phyloP scores from a whole-genome alignment of 2,888 invertebrate genomes.

The Arctia plantaginis region DNA sequence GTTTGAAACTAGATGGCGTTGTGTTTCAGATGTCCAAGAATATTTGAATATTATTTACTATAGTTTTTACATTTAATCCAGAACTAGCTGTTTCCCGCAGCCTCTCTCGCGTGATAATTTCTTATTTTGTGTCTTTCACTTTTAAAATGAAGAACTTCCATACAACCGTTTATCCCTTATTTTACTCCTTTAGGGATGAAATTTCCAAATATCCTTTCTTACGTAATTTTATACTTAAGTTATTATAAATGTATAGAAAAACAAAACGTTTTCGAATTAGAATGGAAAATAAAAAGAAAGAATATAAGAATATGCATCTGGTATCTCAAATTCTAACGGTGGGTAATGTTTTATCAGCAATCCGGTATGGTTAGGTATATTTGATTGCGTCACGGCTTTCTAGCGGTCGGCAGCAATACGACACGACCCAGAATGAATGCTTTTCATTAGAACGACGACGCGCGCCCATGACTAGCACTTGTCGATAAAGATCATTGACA shows the following conservation, averaged over 20 bases:
- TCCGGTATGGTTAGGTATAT: conserved; percentile 41
- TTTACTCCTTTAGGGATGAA: too few relatives aligned
- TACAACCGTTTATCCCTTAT: too few relatives aligned
- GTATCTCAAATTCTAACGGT: conserved; percentile 39
- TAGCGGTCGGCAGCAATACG: conserved; percentile 55
- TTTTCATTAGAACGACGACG: conserved; percentile 65
- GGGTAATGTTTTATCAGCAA: conserved; percentile 55
- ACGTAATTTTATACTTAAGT: background rate
- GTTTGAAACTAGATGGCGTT: too few relatives aligned
- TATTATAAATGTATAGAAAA: background rate
- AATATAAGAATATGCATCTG: conserved; percentile 1
- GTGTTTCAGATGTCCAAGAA: too few relatives aligned
- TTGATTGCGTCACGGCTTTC: conserved; percentile 73
- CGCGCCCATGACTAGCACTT: conserved; percentile 46
- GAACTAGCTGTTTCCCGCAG: background rate
- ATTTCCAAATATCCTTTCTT: too few relatives aligned
- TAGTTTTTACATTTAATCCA: background rate
- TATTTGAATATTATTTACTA: background rate
- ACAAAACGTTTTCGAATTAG: background rate
- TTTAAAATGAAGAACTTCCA: too few relatives aligned
- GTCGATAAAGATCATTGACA: conserved; percentile 57
- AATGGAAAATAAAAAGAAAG: background rate
- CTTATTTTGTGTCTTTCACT: too few relatives aligned
- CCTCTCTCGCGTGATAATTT: too few relatives aligned
- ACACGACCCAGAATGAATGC: conserved; percentile 63